phyloP scores from a whole-genome alignment of 1,140 invertebrate species.

The Adelges cooleyi region DNA sequence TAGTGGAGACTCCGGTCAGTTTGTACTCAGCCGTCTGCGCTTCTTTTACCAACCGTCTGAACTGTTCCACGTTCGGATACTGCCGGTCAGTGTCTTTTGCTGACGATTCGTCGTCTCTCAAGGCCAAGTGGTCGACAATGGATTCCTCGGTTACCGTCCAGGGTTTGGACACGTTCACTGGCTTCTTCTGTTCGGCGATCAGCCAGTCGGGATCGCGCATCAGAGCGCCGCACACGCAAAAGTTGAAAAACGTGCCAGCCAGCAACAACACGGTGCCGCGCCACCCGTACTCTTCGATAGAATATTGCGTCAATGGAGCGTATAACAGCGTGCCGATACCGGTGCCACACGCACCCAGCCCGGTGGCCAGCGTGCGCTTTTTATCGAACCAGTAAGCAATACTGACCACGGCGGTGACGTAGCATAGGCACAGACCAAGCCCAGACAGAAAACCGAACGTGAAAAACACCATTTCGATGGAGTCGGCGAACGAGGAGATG shows the following conservation, averaged over 20 bases:
- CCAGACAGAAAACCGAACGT: conserved; percentile 78
- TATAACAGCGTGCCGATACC: conserved; percentile 81
- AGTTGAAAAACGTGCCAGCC: conserved; percentile 72
- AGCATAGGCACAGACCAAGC: conserved; percentile 74
- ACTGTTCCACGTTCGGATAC: not conserved
- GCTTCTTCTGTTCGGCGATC: conserved; percentile 47
- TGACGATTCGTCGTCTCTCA: not conserved
- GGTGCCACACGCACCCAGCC: conserved; percentile 81
- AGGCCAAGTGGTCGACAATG: conserved; percentile 9
- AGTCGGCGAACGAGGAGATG: conserved; percentile 60
- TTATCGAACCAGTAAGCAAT: conserved; percentile 95
- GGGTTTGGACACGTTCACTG: conserved; percentile 36
- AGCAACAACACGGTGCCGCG: conserved; percentile 68
- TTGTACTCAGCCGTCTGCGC: conserved; percentile 37
- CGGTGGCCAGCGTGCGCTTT: conserved; percentile 79
- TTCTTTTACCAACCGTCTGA: conserved; percentile 36
- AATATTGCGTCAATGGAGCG: conserved; percentile 66
- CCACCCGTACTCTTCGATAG: conserved; percentile 73
- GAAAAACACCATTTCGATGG: conserved; percentile 65
- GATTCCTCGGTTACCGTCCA: conserved; percentile 13
- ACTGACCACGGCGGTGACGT: conserved; percentile 81
- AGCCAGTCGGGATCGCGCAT: conserved; percentile 73
- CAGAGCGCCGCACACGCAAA: conserved; percentile 72
- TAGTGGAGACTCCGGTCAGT: conserved; percentile 35
- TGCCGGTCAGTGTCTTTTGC: not conserved